These are phyloP conservation scores for Pristionchus mayeri DNA, from an alignment of 2,888 invertebrate species.

Conservation along the genomic window DNA sequence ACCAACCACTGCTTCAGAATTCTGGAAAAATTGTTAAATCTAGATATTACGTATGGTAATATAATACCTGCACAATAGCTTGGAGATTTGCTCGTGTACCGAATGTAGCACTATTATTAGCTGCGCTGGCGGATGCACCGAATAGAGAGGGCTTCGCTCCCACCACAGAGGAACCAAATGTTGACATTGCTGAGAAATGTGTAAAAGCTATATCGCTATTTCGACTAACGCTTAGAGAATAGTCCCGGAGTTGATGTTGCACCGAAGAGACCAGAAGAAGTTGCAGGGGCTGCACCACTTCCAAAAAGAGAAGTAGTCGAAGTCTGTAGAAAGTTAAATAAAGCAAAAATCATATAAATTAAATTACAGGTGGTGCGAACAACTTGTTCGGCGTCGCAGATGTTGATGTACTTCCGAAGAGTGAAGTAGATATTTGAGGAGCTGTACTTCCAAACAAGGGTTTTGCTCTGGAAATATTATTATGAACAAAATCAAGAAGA, in stretches of 20 bases:
- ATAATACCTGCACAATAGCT: slow-evolving; percentile 23
- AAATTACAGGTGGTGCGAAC: neutral
- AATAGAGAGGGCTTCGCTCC: neutral
- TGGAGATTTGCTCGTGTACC: slow-evolving; percentile 34
- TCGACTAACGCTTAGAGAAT: slow-evolving; percentile 24
- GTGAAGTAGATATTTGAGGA: neutral
- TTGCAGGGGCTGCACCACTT: neutral
- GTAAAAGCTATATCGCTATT: neutral
- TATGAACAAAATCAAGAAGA: neutral
- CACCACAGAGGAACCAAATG: slow-evolving; percentile 1
- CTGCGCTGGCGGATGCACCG: neutral
- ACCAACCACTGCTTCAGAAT: slow-evolving; percentile 56
- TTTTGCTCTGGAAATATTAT: neutral
- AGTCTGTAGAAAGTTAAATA: neutral
- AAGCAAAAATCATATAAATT: neutral
- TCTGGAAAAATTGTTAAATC: slow-evolving; percentile 51
- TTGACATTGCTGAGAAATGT: neutral
- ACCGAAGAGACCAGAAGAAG: neutral
- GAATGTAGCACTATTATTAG: neutral
- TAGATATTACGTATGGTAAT: neutral
- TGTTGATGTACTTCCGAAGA: neutral
- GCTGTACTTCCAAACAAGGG: slow-evolving; percentile 1
- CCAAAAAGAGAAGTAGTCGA: slow-evolving; percentile 25
- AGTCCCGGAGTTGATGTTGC: slow-evolving; percentile 5
- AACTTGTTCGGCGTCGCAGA: neutral